phyloP scores from a whole-genome alignment of 2,888 invertebrate genomes.

The Herminia tarsipennalis region DNA sequence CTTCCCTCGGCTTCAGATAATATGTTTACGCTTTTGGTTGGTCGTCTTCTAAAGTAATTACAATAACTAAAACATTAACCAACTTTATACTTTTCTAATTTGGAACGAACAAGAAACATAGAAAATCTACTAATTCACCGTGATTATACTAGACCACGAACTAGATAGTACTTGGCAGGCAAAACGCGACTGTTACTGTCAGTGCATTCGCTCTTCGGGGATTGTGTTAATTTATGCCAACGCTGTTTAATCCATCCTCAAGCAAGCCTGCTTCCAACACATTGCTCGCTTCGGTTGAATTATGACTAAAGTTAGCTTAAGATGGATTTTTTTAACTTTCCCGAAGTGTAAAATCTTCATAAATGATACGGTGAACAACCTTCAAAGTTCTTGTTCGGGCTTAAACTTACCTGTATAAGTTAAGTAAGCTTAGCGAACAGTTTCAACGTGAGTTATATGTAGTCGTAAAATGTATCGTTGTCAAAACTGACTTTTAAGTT shows the following conservation, averaged over 20 bases:
- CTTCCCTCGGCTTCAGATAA: background rate
- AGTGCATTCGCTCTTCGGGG: conserved; percentile 34
- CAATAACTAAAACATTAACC: no score
- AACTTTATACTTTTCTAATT: conserved; percentile 3
- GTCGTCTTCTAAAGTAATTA: conserved; percentile 11
- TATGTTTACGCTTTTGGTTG: conserved; percentile 4
- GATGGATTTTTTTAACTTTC: conserved; percentile 14
- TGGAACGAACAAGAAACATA: conserved; percentile 30
- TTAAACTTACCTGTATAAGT: conserved; percentile 15
- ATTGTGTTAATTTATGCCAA: conserved; percentile 56
- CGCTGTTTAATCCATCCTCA: conserved; percentile 46
- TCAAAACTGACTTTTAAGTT: no score
- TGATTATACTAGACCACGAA: conserved; percentile 20
- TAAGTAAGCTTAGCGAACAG: conserved; percentile 3
- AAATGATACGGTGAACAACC: conserved; percentile 14
- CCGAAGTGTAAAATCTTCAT: conserved; percentile 10
- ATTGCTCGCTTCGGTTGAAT: conserved; percentile 6
- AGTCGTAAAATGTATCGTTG: no score
- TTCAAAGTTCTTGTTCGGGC: conserved; percentile 10
- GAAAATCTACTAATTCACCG: conserved; percentile 23
- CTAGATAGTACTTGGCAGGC: conserved; percentile 42
- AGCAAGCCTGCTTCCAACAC: conserved; percentile 11
- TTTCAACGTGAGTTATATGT: no score
- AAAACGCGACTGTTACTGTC: conserved; percentile 48
- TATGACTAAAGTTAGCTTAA: conserved; percentile 9